Percentiles rank a stretch among this genome's conserved stretches.
phyloP scores from a whole-genome alignment of 2,888 invertebrate genomes.

The Drosophila yooni region DNA sequence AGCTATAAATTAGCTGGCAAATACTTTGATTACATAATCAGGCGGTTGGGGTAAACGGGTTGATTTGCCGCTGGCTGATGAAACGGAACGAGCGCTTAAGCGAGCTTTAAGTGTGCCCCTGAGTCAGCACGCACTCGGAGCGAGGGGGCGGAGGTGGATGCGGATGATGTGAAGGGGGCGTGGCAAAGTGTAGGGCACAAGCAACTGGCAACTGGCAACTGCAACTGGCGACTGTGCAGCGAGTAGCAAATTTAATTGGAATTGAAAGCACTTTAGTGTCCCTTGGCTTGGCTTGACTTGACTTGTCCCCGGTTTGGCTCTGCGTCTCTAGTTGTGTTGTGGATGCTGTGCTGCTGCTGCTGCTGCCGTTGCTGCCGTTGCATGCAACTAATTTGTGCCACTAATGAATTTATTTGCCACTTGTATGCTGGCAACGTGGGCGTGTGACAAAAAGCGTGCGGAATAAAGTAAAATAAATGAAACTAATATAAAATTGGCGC shows the following conservation, averaged over 20 bases:
- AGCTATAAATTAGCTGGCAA: slow-evolving; percentile 80
- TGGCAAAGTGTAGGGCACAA: slow-evolving; percentile 36
- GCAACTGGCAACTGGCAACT: slow-evolving; percentile 31
- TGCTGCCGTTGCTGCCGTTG: slow-evolving; percentile 53
- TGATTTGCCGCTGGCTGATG: slow-evolving; percentile 34
- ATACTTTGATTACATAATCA: slow-evolving; percentile 81
- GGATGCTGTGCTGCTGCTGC: slow-evolving; percentile 18
- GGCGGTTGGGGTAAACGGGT: slow-evolving; percentile 49
- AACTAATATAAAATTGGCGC: slow-evolving; percentile 65
- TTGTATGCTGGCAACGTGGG: slow-evolving; percentile 77
- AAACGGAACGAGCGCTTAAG: slow-evolving; percentile 74
- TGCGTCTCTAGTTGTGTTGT: slow-evolving; percentile 8
- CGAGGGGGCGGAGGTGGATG: not conserved
- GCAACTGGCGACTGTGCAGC: slow-evolving; percentile 45
- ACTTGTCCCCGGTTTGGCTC: slow-evolving; percentile 18
- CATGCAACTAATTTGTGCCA: slow-evolving; percentile 81
- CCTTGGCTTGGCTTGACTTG: slow-evolving; percentile 63
- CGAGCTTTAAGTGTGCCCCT: slow-evolving; percentile 79
- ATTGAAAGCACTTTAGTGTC: slow-evolving; percentile 82
- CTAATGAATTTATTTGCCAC: slow-evolving; percentile 81
- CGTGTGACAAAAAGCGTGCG: slow-evolving; percentile 66
- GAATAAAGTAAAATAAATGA: slow-evolving; percentile 75
- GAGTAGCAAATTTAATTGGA: slow-evolving; percentile 78
- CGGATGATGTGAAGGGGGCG: slow-evolving; percentile 1
- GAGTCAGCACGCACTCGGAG: slow-evolving; percentile 73